Base-by-base conservation (phyloP, 2,888 invertebrate species). In the Eustalomyia histrio region DNA sequence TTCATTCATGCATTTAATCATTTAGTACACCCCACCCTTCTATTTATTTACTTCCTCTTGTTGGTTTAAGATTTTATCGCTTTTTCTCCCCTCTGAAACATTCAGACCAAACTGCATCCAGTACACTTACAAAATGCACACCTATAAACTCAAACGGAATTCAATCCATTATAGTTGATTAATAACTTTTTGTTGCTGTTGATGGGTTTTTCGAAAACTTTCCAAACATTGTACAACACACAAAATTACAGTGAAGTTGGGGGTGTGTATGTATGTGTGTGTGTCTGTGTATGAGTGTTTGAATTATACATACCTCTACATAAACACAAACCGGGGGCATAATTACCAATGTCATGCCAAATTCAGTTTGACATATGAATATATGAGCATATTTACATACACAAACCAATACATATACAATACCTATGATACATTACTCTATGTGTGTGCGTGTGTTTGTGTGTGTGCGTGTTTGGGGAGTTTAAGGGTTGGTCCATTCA, bases 331-430 rank as follows among this genome's bases (percentile, higher is more conserved):
- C 58, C 4, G 29, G 17, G 39, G 39, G 12, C 47, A 71, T 71
- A 79, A 79, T 79, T 75, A 75, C 64, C 58, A 57, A 69, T 43
- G 60, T 55, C 60, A 71, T 75, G 64, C 50, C 55, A 79, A 69
- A 75, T 71, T 65, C 64, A 65, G 58, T 65, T 75, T 79, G 69
- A 75, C 58, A 60, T 74, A 74, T 53, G 52, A 69, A 69, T 74
- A 47, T 52, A 50, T 17, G 18, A 69, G 21, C 53, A 75, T 69
- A 75, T 71, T 75, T 71, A 52, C 69, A 64, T 61, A 12, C 60
- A 24, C 10, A 63, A 67, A 53, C 64, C 24, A 61, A 71, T 9
- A 64, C 35, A 71, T 52, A 69, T 65, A 69, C 43, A 58, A 76
- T 52, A 52, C 71, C 58, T 58, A 63, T 76, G 63, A 65, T 72